Percentiles rank a stretch among this genome's conserved stretches.
phyloP scores from a whole-genome alignment of 2,888 invertebrate genomes.

The Conops quadrifasciatus region DNA sequence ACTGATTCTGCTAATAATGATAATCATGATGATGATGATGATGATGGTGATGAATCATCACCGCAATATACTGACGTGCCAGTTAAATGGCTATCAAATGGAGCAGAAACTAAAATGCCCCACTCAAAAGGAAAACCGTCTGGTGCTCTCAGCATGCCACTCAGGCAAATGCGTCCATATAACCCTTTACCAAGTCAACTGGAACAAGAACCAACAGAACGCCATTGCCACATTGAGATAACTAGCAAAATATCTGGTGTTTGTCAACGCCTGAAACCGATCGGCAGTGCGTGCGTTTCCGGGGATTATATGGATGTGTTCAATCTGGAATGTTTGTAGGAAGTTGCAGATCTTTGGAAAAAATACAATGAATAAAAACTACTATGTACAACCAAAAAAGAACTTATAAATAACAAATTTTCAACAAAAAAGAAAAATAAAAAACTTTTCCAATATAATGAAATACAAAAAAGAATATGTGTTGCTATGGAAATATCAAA shows the following conservation, averaged over 20 bases:
- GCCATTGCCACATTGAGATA: conserved; percentile 57
- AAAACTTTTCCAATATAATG: too few relatives aligned
- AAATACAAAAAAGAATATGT: too few relatives aligned
- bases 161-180: neutral
- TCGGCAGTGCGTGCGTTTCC: conserved; percentile 59
- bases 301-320: conserved; percentile 60
- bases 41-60: neutral
- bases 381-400: too few relatives aligned
- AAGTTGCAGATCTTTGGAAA: neutral
- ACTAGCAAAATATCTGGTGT: conserved; percentile 57
- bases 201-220: conserved; percentile 29
- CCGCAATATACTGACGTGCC: neutral
- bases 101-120: conserved; percentile 28
- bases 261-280: conserved; percentile 57
- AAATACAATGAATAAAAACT: neutral
- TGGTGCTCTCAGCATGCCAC: conserved; percentile 12
- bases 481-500: too few relatives aligned
- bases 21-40: neutral
- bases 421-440: conserved; percentile 14
- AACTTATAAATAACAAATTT: neutral
- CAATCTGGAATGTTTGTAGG: conserved; percentile 51
- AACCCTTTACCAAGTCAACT: conserved; percentile 17
- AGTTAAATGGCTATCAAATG: conserved; percentile 19
- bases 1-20: neutral
- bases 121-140: conserved; percentile 7